Base-by-base conservation (phyloP, 2,797 vertebrate genomes). In the Luscinia luscinia region DNA sequence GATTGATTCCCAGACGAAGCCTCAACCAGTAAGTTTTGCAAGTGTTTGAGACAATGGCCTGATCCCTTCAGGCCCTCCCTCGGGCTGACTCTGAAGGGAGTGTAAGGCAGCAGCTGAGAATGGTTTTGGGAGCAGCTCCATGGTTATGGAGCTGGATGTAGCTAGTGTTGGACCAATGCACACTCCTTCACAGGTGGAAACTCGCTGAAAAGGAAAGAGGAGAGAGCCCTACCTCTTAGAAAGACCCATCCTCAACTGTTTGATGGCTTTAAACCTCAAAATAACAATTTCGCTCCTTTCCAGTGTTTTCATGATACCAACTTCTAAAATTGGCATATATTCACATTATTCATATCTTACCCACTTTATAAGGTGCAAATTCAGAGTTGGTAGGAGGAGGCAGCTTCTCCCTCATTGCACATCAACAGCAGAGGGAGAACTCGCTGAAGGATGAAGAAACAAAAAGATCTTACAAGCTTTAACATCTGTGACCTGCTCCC, bases 1-100 rank as follows among this genome's bases (percentile, higher is more conserved):
- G 89, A 86, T 86, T 38, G 85, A 87, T 86, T 87, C 69, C n/a
- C 66, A 84, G 76, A 34, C 1, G 0, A 92, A 87, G 66, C 28
- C 66, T 76, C 76, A 75, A 82, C 84, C 94, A 90, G 84, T 21
- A 2, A 6, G 59, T 73, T 93, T 61, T 93, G 40, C 20, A 69
- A 84, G 69, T 5, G 22, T 69, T 74, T 73, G 75, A 89, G 80
- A 76, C 52, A 73, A 63, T 0, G 4, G 43, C 13, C 19, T 48
- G 66, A 72, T 73, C 77, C 46, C 55, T 84, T 62, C 93, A 81
- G 67, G 51, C 15, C 36, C 68, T 90, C 12, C 28, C 46, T 88
- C 14, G 3, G 9, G 55, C 9, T 79, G 67, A 48, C 23, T 89
- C 66, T 36, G 75, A 66, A 63, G 41, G 19, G 19, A 73, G 12